Evolutionary conservation across 2,888 invertebrate species (phyloP), one percentile per base, ranked within the genome.

Genomic region (Ceraclea dissimilis): DNA sequence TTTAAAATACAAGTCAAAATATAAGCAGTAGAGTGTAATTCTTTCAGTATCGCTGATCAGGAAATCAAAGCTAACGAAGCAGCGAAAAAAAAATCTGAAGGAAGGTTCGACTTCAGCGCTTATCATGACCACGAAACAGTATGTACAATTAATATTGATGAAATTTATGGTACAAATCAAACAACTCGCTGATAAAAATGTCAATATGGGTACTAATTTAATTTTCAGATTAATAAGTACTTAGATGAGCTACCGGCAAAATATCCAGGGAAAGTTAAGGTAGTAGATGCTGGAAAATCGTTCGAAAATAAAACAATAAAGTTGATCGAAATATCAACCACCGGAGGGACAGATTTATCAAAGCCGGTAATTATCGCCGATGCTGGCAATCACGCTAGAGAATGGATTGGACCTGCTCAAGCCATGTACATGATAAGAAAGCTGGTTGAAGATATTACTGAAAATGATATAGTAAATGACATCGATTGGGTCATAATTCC

Each of bases 321-420:
- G 50, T 77, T 79, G 55, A 65, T 84, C 21, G 84, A 80, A 65
- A 77, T 86, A 48, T 84, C 84, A 8, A 76, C 71, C 49, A 74
- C 78, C 17, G 74, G 74, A 57, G 72, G 71, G 47, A 63, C 69
- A 59, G 72, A 75, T 44, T 34, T 18, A 47, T 18, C 47, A 8
- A 20, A 18, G 47, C 47, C 47, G 2, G 47, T 20, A 5, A 8
- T 39, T 51, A 0, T 68, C 65, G 16, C 81, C 81, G 54, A 83
- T 83, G 0, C 71, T 48, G 81, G 79, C 1, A 80, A 83, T 51
- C 84, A 84, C 64, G 78, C 82, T 1, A 78, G 87, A 50, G 88
- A 88, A 70, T 88, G 88, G 88, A 83, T 86, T 57, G 78, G 86
- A 0, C 82, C 84, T 0, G 79, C 84, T 1, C 75, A 80, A 1